Percentiles rank a stretch among this genome's conserved stretches.
Conservation (phyloP, 2,113 vertebrate species). For the Scophthalmus maximus region DNA sequence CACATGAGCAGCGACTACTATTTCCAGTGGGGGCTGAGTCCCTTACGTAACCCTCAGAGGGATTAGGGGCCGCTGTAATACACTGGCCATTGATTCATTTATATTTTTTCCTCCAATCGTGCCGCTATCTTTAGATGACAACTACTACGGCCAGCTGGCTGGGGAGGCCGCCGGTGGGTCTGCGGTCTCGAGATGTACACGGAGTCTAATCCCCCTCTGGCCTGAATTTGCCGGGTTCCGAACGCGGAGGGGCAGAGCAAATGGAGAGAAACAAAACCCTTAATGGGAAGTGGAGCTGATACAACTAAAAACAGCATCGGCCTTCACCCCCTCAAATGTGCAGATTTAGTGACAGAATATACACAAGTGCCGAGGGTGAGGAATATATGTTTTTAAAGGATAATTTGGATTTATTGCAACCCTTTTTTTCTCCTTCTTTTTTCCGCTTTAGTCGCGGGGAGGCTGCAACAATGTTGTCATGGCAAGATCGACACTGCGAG, state of each 20-base stretch:
- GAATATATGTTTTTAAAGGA: neutral
- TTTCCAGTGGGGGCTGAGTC: conserved; percentile 38
- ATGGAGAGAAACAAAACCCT: conserved; percentile 44
- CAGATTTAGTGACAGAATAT: conserved; percentile 21
- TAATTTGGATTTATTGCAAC: neutral
- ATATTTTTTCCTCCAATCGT: conserved; percentile 61
- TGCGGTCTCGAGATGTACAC: conserved; percentile 54
- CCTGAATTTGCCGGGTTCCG: conserved; percentile 60
- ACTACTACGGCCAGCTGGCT: conserved; percentile 17
- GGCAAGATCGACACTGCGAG: neutral
- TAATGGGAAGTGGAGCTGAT: conserved; percentile 35
- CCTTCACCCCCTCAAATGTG: too few relatives aligned
- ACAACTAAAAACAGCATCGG: conserved; percentile 19
- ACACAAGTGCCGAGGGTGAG: neutral
- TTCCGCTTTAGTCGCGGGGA: neutral
- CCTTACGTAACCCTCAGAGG: conserved; percentile 67
- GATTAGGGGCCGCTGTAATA: conserved; percentile 63
- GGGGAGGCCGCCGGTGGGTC: conserved; percentile 46
- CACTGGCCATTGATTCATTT: conserved; percentile 67
- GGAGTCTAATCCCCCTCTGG: conserved; percentile 75
- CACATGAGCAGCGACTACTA: conserved; percentile 59
- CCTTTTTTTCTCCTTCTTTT: neutral
- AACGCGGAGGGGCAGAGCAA: conserved; percentile 31
- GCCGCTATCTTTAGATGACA: conserved; percentile 63
- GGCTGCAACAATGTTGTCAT: neutral